A percentile compares a stretch with the other conserved stretches of the same genome.
These are phyloP conservation scores for Terebella lapidaria DNA, from an alignment of 2,888 invertebrate species.

Conservation along the genomic window DNA sequence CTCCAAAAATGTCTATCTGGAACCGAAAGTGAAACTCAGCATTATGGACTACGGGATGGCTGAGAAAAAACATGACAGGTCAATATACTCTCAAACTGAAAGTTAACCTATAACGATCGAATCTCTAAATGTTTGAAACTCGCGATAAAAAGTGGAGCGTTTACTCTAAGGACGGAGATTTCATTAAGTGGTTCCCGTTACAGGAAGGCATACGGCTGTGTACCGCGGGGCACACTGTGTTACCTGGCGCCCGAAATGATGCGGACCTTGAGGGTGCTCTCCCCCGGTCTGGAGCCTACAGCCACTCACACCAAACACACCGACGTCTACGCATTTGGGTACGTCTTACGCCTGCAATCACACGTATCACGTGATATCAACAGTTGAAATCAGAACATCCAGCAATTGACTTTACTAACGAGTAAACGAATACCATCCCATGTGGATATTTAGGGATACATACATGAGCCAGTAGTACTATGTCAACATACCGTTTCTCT, in stretches of 20 bases:
- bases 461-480: no score
- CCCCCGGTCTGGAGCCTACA: constrained; percentile 55
- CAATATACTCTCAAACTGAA: no score
- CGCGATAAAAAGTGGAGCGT: no score
- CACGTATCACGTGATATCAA: no score
- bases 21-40: constrained; percentile 52
- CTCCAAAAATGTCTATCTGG: constrained; percentile 54
- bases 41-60: constrained; percentile 53
- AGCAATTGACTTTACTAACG: no score
- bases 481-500: no score
- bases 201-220: constrained; percentile 39
- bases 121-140: no score
- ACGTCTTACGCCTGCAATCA: constrained; percentile 43
- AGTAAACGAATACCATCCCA: no score
- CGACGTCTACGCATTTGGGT: constrained; percentile 96
- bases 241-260: constrained; percentile 95
- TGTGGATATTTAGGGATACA: no score
- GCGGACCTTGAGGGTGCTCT: constrained; percentile 64
- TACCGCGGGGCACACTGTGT: constrained; percentile 48
- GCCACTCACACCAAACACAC: constrained; percentile 84
- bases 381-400: no score
- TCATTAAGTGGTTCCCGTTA: not conserved
- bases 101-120: constrained; percentile 53
- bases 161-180: no score
- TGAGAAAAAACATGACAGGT: constrained; percentile 39